Evolutionary conservation across 2,113 vertebrate genomes (phyloP).

Genomic region (Cavia aperea): DNA sequence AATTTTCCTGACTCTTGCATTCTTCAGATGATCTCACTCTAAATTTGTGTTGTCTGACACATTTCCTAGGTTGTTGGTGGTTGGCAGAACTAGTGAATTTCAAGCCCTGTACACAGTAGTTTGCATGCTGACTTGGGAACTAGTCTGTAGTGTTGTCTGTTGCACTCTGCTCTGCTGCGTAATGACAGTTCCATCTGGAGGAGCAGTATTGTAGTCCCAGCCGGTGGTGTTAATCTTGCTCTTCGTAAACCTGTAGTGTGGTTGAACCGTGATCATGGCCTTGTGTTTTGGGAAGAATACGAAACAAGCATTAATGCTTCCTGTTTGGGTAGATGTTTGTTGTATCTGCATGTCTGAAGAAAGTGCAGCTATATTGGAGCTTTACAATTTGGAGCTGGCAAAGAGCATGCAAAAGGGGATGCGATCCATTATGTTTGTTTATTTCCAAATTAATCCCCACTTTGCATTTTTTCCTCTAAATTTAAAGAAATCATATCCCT

Average conservation of each 20-base stretch:
- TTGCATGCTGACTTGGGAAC: constrained; percentile 89
- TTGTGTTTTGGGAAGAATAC: constrained; percentile 68
- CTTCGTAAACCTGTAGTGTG: constrained; percentile 73
- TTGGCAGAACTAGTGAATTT: constrained; percentile 89
- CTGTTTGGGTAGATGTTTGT: constrained; percentile 72
- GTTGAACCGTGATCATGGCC: constrained; percentile 70
- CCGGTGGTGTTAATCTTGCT: constrained; percentile 72
- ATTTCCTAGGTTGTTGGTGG: constrained; percentile 73
- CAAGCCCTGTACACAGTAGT: constrained; percentile 91
- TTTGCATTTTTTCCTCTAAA: constrained; percentile 73
- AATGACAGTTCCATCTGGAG: constrained; percentile 74
- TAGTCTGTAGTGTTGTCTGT: constrained; percentile 88
- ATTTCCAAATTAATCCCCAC: constrained; percentile 68
- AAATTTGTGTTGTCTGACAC: constrained; percentile 73
- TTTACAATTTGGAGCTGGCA: constrained; percentile 76
- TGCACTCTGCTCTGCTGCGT: constrained; percentile 83
- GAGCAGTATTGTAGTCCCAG: constrained; percentile 65
- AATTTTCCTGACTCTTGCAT: constrained; percentile 72
- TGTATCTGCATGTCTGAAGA: constrained; percentile 78
- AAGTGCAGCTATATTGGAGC: constrained; percentile 75
- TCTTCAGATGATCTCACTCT: constrained; percentile 72
- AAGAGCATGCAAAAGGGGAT: constrained; percentile 80
- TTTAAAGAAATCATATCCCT: constrained; percentile 75
- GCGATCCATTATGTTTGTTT: constrained; percentile 73
- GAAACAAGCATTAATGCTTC: constrained; percentile 69